These are phyloP conservation scores for Selene dorsalis DNA, from an alignment of 2,797 vertebrate genomes.

Conservation along the genomic window DNA sequence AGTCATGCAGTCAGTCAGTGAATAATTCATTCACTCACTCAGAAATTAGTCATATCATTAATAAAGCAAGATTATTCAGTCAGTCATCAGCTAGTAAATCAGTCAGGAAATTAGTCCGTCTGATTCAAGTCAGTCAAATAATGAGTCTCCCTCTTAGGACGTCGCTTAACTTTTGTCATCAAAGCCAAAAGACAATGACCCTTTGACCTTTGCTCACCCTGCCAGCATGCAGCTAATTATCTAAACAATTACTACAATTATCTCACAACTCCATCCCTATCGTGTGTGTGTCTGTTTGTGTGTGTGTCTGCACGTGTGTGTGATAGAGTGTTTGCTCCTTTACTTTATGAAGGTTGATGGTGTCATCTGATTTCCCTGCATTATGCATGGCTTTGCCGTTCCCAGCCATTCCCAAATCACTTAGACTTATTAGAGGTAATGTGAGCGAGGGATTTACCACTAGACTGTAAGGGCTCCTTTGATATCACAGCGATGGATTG, in stretches of 20 bases:
- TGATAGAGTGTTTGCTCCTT: not conserved
- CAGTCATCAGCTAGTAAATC: constrained; percentile 35
- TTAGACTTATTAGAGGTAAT: constrained; percentile 43
- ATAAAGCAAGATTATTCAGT: constrained; percentile 4
- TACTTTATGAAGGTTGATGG: constrained; percentile 30
- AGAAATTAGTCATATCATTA: constrained; percentile 18
- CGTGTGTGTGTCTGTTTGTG: not conserved
- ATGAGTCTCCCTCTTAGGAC: constrained; percentile 52
- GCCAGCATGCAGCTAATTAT: constrained; percentile 70
- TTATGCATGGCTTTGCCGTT: constrained; percentile 24
- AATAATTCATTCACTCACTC: constrained; percentile 46
- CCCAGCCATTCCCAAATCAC: constrained; percentile 32
- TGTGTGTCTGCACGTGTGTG: too few species aligned
- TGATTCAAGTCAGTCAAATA: constrained; percentile 66
- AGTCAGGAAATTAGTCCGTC: constrained; percentile 59
- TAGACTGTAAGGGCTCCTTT: constrained; percentile 20
- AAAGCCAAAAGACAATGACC: constrained; percentile 69
- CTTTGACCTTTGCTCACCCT: constrained; percentile 75
- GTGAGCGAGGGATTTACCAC: constrained; percentile 37
- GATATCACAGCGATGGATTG: constrained; percentile 44
- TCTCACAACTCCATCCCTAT: constrained; percentile 51
- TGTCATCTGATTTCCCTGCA: constrained; percentile 34
- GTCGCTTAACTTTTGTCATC: constrained; percentile 72
- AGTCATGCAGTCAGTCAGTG: constrained; percentile 40
- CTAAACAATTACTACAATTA: constrained; percentile 50